Evolutionary conservation across 30 jellyfish, hydroid and myxozoan genomes (phyloP), one percentile per base, ranked within the genome.

Genomic region (Hydractinia symbiolongicarpus): DNA sequence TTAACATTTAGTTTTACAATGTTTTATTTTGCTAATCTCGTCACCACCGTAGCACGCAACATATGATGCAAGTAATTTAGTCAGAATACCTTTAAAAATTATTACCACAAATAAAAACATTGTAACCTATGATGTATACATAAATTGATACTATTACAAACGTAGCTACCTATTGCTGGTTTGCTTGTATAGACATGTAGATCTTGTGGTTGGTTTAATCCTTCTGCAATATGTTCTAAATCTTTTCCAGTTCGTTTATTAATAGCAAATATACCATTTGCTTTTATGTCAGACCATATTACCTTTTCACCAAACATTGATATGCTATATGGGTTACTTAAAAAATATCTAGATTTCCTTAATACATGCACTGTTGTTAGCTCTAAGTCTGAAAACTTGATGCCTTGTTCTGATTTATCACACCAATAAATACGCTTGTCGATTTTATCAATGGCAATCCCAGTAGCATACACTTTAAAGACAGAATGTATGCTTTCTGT

Each of bases 361-460:
- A 79, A 21, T 5, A 49, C 61, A 17, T 89, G 72, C 50, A 89
- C 79, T 73, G 83, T 82, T 20, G 78, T 74, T 55, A 89, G 87
- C 54, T 74, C 78, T 17, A 89, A 64, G 40, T 83, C 67, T 20
- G 88, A 57, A 14, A 95, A 89, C 61, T 85, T 88, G 69, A 83
- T 83, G 67, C 88, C 64, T 56, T 86, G 85, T 30, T 83, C 67
- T 10, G 71, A 79, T 5, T 58, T 20, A 67, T 88, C 95, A 72
- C 81, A 84, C 99, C 99, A 94, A 84, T 88, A 94, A 20, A 94
- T 68, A 40, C 90, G 82, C 15, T 86, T 79, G 8, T 66, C 84
- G 9, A 54, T 69, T 4, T 60, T 78, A 71, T 94, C 99, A 53
- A 94, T 76, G 9, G 99, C 96, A 6, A 94, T 4, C 14, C 97